Conservation (phyloP, 2,113 vertebrate genomes). For the Solea solea region DNA sequence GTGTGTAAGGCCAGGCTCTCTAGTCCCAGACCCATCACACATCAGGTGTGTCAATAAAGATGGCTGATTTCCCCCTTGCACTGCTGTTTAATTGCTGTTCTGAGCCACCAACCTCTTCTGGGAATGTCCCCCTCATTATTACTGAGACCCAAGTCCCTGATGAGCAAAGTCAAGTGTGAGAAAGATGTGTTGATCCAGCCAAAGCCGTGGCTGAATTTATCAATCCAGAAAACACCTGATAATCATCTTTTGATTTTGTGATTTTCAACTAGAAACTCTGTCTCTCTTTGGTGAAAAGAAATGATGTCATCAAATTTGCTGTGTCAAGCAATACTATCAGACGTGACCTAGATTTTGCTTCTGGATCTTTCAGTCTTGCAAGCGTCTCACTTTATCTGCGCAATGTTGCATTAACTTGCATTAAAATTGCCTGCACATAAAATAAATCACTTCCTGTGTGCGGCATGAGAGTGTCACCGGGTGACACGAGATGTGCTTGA, state of each 20-base stretch:
- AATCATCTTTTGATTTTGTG: not conserved
- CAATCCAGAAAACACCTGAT: not conserved
- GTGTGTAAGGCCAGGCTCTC: not conserved
- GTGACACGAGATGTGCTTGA: too few species aligned
- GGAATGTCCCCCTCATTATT: conserved; percentile 57
- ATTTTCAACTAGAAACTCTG: too few species aligned
- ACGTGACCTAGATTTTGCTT: too few species aligned
- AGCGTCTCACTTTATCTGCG: too few species aligned
- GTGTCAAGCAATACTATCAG: too few species aligned
- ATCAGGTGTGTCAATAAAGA: conserved; percentile 34
- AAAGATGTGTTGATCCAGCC: not conserved
- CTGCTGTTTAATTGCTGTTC: conserved; percentile 26
- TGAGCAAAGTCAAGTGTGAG: conserved; percentile 13
- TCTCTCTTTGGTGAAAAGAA: too few species aligned
- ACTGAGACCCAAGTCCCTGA: conserved; percentile 30
- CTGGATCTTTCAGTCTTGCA: too few species aligned
- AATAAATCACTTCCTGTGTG: too few species aligned
- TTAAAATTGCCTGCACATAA: too few species aligned
- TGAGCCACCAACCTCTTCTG: conserved; percentile 26
- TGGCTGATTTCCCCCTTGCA: conserved; percentile 18
- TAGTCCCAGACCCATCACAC: conserved; percentile 22
- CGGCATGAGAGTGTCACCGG: too few species aligned
- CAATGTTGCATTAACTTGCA: too few species aligned
- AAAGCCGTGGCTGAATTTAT: conserved; percentile 1
- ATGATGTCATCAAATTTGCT: too few species aligned